Conservation (phyloP, 2,797 vertebrate genomes). For the Perodicticus potto region DNA sequence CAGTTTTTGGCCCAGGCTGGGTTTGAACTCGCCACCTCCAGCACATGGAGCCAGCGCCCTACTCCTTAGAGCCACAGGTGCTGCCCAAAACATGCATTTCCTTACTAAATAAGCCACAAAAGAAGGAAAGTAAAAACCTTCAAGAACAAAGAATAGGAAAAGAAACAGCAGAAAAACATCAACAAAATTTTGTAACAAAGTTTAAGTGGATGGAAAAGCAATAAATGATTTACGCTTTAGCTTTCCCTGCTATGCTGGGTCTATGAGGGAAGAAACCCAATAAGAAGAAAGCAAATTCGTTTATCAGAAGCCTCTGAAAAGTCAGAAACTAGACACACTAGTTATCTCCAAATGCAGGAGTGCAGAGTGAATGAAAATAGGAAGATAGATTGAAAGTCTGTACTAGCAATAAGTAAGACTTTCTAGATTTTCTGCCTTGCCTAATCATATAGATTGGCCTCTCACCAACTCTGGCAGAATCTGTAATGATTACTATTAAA, state of each 20-base stretch:
- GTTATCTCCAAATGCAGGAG: background rate
- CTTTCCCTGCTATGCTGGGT: background rate
- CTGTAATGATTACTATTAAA: slow-evolving; percentile 22
- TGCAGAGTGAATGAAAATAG: background rate
- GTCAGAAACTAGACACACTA: background rate
- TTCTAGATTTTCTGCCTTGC: background rate
- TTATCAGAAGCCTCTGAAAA: background rate
- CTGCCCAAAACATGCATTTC: background rate
- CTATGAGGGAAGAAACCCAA: background rate
- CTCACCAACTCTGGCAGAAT: background rate
- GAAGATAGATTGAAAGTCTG: background rate
- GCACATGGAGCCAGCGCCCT: too few species aligned
- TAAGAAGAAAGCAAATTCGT: slow-evolving; percentile 21
- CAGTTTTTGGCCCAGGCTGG: too few species aligned
- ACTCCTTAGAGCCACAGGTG: too few species aligned
- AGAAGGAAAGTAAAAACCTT: slow-evolving; percentile 1
- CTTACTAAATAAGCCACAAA: slow-evolving; percentile 16
- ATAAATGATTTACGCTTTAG: background rate
- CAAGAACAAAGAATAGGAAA: background rate
- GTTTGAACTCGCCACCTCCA: too few species aligned
- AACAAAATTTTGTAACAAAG: slow-evolving; percentile 33
- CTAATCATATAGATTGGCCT: background rate
- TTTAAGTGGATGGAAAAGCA: background rate
- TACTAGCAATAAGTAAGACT: background rate
- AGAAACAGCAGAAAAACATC: slow-evolving; percentile 10